phyloP scores from a whole-genome alignment of 2,888 invertebrate genomes.

The Apoderus coryli region DNA sequence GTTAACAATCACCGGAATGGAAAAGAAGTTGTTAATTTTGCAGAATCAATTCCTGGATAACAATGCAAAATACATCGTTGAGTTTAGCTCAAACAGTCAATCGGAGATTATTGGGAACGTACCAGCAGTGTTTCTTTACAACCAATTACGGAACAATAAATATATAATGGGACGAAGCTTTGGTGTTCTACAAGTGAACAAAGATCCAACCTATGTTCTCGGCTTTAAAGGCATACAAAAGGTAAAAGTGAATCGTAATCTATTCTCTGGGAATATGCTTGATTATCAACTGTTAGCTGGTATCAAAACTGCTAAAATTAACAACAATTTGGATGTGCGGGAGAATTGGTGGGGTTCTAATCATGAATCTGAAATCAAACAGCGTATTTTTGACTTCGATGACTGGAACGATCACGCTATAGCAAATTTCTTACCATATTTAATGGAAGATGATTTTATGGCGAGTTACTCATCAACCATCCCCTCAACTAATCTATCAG shows the following conservation, averaged over 20 bases:
- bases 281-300: slow-evolving; percentile 90
- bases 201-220: slow-evolving; percentile 67
- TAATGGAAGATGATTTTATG: slow-evolving; percentile 62
- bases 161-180: slow-evolving; percentile 29
- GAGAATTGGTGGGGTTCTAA: slow-evolving; percentile 96
- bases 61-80: slow-evolving; percentile 66
- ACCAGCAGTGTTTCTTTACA: slow-evolving; percentile 61
- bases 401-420: slow-evolving; percentile 98
- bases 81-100: slow-evolving; percentile 81
- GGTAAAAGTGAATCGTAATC: slow-evolving; percentile 76
- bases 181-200: slow-evolving; percentile 28
- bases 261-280: slow-evolving; percentile 68
- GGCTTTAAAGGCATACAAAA: slow-evolving; percentile 91
- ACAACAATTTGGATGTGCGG: slow-evolving; percentile 72
- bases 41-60: slow-evolving; percentile 70
- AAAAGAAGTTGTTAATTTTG: slow-evolving; percentile 79
- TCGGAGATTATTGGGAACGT: slow-evolving; percentile 83
- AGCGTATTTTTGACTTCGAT: slow-evolving; percentile 91
- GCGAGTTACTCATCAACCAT: slow-evolving; percentile 60
- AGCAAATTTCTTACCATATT: slow-evolving; percentile 78
- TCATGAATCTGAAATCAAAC: slow-evolving; percentile 56
- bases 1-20: slow-evolving; percentile 82
- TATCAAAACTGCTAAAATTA: slow-evolving; percentile 71
- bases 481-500: slow-evolving; percentile 34
- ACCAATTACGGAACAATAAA: slow-evolving; percentile 60